Evolutionary conservation across 2,888 invertebrate species (phyloP).

Genomic region (Tetranychus truncatus): DNA sequence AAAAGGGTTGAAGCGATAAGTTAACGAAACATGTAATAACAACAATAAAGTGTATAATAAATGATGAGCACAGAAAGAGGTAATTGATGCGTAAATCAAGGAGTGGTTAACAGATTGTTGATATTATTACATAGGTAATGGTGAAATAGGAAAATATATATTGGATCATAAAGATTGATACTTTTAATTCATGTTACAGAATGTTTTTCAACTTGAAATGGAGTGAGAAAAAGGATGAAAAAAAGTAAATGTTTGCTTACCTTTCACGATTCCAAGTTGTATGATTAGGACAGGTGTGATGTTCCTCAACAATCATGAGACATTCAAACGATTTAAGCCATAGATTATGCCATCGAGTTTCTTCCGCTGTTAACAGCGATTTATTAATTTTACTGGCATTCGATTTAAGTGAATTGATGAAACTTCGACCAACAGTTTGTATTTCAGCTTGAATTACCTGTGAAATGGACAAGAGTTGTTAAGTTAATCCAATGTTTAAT

Average conservation of each 20-base stretch:
- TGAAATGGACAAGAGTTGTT: not conserved
- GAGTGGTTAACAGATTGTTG: too few relatives aligned
- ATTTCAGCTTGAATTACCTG: constrained; percentile 21
- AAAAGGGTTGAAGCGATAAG: too few relatives aligned
- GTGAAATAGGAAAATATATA: too few relatives aligned
- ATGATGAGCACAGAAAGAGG: too few relatives aligned
- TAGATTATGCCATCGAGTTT: constrained; percentile 20
- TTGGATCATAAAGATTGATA: too few relatives aligned
- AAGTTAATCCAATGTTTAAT: not conserved
- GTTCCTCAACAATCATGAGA: constrained; percentile 20
- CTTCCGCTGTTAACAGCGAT: constrained; percentile 12
- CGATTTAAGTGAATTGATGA: constrained; percentile 19
- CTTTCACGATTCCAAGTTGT: constrained; percentile 13
- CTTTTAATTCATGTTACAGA: too few relatives aligned
- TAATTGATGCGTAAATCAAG: too few relatives aligned
- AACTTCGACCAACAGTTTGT: constrained; percentile 20
- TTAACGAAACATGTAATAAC: too few relatives aligned
- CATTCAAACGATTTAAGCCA: constrained; percentile 21
- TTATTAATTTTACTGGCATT: constrained; percentile 2
- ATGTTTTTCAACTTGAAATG: too few relatives aligned
- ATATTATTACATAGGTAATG: too few relatives aligned
- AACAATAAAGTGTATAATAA: too few relatives aligned
- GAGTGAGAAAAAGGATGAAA: too few relatives aligned
- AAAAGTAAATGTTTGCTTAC: not conserved
- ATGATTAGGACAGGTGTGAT: constrained; percentile 20